phyloP scores from a whole-genome alignment of 2,113 vertebrate genomes.

The Actinemys pallida region DNA sequence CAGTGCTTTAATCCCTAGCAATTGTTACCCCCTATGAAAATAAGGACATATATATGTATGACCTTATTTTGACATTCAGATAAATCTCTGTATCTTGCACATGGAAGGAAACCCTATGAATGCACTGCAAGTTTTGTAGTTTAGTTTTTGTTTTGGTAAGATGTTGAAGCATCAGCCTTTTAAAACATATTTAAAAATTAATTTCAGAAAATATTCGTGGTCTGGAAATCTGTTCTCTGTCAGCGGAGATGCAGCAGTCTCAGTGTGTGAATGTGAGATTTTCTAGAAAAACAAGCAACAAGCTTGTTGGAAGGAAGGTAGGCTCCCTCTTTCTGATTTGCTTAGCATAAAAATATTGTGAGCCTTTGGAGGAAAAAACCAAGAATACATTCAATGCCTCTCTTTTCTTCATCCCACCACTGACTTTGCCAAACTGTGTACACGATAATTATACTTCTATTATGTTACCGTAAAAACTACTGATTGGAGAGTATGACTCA shows the following conservation, averaged over 20 bases:
- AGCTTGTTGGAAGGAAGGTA: constrained; percentile 70
- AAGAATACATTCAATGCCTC: neutral
- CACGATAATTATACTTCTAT: neutral
- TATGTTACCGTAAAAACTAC: neutral
- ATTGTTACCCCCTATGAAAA: neutral
- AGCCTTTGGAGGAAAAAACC: neutral
- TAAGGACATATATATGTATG: neutral
- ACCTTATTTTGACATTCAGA: neutral
- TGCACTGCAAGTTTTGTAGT: neutral
- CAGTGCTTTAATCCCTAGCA: neutral
- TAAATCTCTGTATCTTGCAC: neutral
- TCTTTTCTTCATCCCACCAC: neutral
- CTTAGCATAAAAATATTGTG: neutral
- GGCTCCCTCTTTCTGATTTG: neutral
- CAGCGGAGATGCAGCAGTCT: constrained; percentile 75
- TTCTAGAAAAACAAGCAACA: constrained; percentile 52
- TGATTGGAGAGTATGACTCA: neutral
- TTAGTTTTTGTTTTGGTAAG: neutral
- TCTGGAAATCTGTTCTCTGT: constrained; percentile 82
- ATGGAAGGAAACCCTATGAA: neutral
- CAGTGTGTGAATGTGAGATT: constrained; percentile 80
- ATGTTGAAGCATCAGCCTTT: neutral
- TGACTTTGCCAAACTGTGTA: neutral
- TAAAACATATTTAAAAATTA: constrained; percentile 41
- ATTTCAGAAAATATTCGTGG: constrained; percentile 84